Evolutionary conservation across 1,140 invertebrate genomes (phyloP).

Genomic region (Reticulitermes speratus): DNA sequence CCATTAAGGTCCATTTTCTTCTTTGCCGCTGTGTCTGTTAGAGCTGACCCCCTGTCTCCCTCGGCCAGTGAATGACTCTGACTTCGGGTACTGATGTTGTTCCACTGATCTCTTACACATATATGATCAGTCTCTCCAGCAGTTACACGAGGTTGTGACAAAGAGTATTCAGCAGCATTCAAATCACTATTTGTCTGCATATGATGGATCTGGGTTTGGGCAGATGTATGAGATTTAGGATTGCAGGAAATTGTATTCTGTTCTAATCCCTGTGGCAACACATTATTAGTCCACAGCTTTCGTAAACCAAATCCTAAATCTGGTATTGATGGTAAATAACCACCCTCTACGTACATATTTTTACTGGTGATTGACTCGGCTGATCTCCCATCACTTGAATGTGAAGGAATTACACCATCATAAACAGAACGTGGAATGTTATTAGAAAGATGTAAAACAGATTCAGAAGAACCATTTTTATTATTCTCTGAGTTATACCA

Average conservation of each 20-base stretch:
- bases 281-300: constrained; percentile 10
- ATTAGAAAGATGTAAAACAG: not conserved
- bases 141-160: not conserved
- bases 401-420: not conserved
- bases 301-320: constrained; percentile 24
- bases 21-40: not conserved
- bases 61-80: not conserved
- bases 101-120: not conserved
- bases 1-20: not conserved
- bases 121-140: not conserved
- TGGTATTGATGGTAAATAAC: constrained; percentile 23
- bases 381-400: not conserved
- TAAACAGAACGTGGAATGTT: not conserved
- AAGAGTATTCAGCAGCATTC: not conserved
- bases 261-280: not conserved
- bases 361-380: not conserved
- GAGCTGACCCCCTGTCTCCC: not conserved
- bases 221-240: not conserved
- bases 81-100: not conserved
- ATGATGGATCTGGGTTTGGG: not conserved
- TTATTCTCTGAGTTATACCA: not conserved
- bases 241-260: not conserved
- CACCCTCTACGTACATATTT: not conserved
- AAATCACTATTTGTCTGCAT: not conserved
- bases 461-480: not conserved